Evolutionary conservation across 2,113 vertebrate genomes (phyloP), one percentile per base, ranked within the genome.

Genomic region (Marcusenius ussheri): DNA sequence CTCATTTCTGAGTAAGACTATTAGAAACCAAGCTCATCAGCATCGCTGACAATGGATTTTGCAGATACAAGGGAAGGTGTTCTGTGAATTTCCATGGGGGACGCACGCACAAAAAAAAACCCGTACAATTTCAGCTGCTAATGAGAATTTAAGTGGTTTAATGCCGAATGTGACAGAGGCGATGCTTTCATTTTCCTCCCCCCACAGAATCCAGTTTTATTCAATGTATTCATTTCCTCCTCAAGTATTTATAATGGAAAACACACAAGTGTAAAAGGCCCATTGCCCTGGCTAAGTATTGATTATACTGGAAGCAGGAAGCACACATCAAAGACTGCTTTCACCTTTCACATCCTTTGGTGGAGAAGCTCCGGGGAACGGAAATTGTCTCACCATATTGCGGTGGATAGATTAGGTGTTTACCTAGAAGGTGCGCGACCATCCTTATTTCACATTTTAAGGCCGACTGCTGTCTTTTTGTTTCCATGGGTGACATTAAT

Each of bases 281-380:
- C 50, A 9, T 77, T 62, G 83, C 45, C 62, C 15, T 35, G 56
- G 46, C 74, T 91, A 84, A 92, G 90, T 92, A 92, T 92, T 92
- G 91, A 93, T 92, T 92, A 87, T 91, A 89, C 90, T 45, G 86
- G 90, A 91, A 74, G 87, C 89, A 90, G 91, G 92, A 91, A 90
- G 89, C 90, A 46, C 56, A 89, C 84, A 92, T 92, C 91, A 92
- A 93, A 93, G 92, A 88, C 92, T 90, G 89, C 91, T 91, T 92
- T 91, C 92, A 91, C 89, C 90, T 90, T 89, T 87, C 35, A 87
- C 42, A 53, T 53, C 88, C 88, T 49, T 50, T 46, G 83, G 58
- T 85, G 35, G 35, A 47, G 88, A 21, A 47, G 83, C 83, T 49
- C 88, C 45, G 10, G 88, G 83, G 56, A 70, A 45, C 83, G 90